Evolutionary conservation across 2,888 invertebrate genomes (phyloP).

Genomic region (Cheilosia impressa): DNA sequence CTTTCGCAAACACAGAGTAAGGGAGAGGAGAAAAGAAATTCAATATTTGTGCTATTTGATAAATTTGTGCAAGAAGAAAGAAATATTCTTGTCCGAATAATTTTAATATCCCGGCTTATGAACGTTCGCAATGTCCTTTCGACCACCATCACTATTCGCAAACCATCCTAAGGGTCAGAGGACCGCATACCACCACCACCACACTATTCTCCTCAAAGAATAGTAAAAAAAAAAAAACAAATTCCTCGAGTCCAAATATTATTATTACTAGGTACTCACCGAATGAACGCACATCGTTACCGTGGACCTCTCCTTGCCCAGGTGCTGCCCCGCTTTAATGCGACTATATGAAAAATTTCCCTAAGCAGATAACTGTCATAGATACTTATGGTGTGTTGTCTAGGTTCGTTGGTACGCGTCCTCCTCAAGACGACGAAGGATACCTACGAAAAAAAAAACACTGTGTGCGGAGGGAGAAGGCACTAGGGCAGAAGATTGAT

Average conservation of each 20-base stretch:
- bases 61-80: slow-evolving; percentile 63
- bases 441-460: not conserved
- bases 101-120: slow-evolving; percentile 69
- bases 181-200: slow-evolving; percentile 7
- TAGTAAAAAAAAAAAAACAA: not conserved
- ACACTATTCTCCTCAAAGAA: no score
- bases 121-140: slow-evolving; percentile 56
- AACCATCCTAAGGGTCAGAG: slow-evolving; percentile 59
- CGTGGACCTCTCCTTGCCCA: slow-evolving; percentile 20
- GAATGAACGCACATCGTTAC: slow-evolving; percentile 42
- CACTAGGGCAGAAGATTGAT: slow-evolving; percentile 48
- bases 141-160: slow-evolving; percentile 61
- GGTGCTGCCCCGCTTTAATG: slow-evolving; percentile 65
- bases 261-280: slow-evolving; percentile 56
- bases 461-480: not conserved
- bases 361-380: slow-evolving; percentile 72
- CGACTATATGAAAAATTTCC: slow-evolving; percentile 70
- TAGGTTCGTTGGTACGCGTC: slow-evolving; percentile 21
- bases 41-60: slow-evolving; percentile 71
- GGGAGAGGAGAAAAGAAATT: slow-evolving; percentile 17
- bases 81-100: slow-evolving; percentile 72
- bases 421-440: slow-evolving; percentile 9
- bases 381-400: slow-evolving; percentile 51
- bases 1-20: slow-evolving; percentile 2
- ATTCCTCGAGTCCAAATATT: slow-evolving; percentile 64